phyloP scores from a whole-genome alignment of 2,888 invertebrate genomes.

The Carcina quercana region DNA sequence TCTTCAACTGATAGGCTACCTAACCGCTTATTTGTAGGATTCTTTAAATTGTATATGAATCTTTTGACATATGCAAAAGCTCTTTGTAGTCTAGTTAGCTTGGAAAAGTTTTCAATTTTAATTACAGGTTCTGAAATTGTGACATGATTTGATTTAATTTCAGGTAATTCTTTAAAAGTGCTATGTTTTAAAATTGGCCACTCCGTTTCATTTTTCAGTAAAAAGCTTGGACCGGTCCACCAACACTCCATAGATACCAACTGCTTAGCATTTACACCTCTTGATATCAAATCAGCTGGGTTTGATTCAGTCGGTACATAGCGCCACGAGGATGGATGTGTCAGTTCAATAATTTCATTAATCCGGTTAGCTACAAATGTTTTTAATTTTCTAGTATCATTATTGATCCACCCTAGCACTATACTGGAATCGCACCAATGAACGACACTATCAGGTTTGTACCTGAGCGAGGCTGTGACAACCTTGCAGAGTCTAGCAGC shows the following conservation, averaged over 20 bases:
- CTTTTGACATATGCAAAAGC: slow-evolving; percentile 1
- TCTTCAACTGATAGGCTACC: slow-evolving; percentile 5
- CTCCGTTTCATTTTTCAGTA: slow-evolving; percentile 11
- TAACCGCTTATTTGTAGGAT: not conserved
- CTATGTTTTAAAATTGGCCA: slow-evolving; percentile 12
- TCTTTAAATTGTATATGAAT: not conserved
- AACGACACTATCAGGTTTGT: not conserved
- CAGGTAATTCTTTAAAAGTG: slow-evolving; percentile 7
- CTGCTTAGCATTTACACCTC: slow-evolving; percentile 10
- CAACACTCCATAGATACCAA: slow-evolving; percentile 4
- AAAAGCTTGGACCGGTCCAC: slow-evolving; percentile 17
- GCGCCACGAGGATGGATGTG: slow-evolving; percentile 4
- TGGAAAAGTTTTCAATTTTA: slow-evolving; percentile 4
- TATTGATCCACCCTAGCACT: not conserved
- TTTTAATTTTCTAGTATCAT: slow-evolving; percentile 5
- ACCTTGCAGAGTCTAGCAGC: not conserved
- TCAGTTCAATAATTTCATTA: slow-evolving; percentile 11
- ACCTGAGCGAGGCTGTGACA: not conserved
- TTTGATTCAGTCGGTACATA: slow-evolving; percentile 5
- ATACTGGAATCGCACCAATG: not conserved
- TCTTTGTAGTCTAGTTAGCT: not conserved
- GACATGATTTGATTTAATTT: slow-evolving; percentile 12
- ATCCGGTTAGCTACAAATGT: slow-evolving; percentile 17
- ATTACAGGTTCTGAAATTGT: slow-evolving; percentile 5
- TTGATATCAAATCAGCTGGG: slow-evolving; percentile 12